Base-by-base conservation (phyloP, 2,113 vertebrate genomes). In the Aptenodytes patagonicus region DNA sequence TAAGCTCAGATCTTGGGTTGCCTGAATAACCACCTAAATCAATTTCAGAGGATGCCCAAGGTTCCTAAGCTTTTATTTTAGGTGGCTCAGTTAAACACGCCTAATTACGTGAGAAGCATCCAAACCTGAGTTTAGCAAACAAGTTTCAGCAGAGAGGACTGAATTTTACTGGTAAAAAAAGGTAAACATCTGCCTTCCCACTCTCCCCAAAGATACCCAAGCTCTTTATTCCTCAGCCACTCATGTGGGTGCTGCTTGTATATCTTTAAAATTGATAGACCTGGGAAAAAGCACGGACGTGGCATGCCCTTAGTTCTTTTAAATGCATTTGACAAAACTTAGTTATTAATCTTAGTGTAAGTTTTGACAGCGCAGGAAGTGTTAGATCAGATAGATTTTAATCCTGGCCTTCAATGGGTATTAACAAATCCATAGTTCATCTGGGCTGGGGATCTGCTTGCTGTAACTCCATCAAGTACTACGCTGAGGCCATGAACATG, bases 191-290 rank as follows among this genome's bases (percentile, higher is more conserved):
- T 70, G 46, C 69, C 64, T 55, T 47, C 11, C 34, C 31, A 22
- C 19, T 55, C 29, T 57, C 18, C 47, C 26, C 49, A n/a, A 9
- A 68, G 47, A 54, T 9, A 66, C 21, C 51, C 15, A 49, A 90
- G 34, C 19, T 34, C 34, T 92, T 69, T 65, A 17, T 61, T 82
- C 40, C 86, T 83, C 58, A 72, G 17, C 15, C 51, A 34, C 18
- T 60, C 2, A 0, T 14, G 28, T 55, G 60, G 5, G 16, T 76
- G 34, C 68, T 92, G 69, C 60, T 46, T 8, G 25, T 44, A 0
- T 24, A 17, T 66, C 87, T 90, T 68, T 28, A 16, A 65, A 58
- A 73, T 40, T 31, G 32, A 29, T 17, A 83, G 42, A 54, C 28
- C 25, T 62, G n/a, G 22, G 42, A 5, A 36, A 40, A 38, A 55